Percentiles rank a stretch among this genome's conserved stretches.
These are phyloP conservation scores for Rhyzopertha dominica DNA, from an alignment of 1,140 invertebrate species.

Conservation along the genomic window DNA sequence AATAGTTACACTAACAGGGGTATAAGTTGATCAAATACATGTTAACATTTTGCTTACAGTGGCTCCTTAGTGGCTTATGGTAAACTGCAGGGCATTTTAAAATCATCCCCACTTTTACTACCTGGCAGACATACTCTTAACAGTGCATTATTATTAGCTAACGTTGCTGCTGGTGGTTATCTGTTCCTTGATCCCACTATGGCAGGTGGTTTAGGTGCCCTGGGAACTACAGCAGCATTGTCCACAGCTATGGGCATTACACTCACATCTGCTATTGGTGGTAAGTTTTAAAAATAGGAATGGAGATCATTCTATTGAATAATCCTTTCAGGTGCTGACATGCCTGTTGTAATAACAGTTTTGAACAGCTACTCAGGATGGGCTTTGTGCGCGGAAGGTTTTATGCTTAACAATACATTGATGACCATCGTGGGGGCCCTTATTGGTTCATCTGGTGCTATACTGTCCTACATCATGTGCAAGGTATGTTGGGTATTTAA, in stretches of 20 bases:
- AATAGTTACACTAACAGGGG: neutral
- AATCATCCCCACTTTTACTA: slow-evolving; percentile 71
- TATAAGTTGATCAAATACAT: too few relatives aligned
- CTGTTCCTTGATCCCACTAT: slow-evolving; percentile 62
- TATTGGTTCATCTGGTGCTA: slow-evolving; percentile 87
- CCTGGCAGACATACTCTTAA: slow-evolving; percentile 82
- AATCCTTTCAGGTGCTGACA: slow-evolving; percentile 66
- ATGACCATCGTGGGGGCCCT: slow-evolving; percentile 89
- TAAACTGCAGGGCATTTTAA: slow-evolving; percentile 80
- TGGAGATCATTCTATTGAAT: neutral
- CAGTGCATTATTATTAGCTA: slow-evolving; percentile 59
- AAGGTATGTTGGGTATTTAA: slow-evolving; percentile 54
- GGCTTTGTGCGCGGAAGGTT: slow-evolving; percentile 86
- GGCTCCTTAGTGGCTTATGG: slow-evolving; percentile 87
- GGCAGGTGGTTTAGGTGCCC: slow-evolving; percentile 59
- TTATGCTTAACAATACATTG: slow-evolving; percentile 89
- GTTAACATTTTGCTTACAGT: slow-evolving; percentile 48
- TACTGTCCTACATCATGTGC: slow-evolving; percentile 93
- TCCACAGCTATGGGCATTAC: slow-evolving; percentile 79
- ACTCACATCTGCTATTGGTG: slow-evolving; percentile 84
- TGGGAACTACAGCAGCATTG: slow-evolving; percentile 68
- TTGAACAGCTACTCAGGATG: slow-evolving; percentile 80
- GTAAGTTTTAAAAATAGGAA: slow-evolving; percentile 43
- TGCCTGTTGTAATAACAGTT: slow-evolving; percentile 91
- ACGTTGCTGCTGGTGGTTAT: slow-evolving; percentile 66